A percentile compares a stretch with the other conserved stretches of the same genome.
Conservation (phyloP, 1,140 invertebrate species). For the Piezodorus guildinii region DNA sequence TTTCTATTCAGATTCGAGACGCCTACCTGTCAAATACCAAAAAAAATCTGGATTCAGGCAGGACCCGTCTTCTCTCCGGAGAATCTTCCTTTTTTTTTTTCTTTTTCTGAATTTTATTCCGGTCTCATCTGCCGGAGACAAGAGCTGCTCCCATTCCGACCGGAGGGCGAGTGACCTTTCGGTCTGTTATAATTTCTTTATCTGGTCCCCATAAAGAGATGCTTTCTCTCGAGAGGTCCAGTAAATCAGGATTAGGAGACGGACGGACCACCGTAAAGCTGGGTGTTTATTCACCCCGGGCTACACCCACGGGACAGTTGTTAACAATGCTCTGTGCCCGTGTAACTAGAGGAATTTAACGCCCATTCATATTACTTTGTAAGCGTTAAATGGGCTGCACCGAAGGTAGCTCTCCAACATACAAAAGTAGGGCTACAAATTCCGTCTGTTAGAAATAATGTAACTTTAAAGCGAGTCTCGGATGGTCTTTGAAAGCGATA, state of each 20-base stretch:
- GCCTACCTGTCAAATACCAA: not conserved
- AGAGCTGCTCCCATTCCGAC: conserved; percentile 3
- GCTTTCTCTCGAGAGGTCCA: not conserved
- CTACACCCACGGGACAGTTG: too few species aligned
- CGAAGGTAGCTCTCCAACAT: too few species aligned
- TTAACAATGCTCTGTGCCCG: too few species aligned
- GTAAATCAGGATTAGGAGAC: not conserved
- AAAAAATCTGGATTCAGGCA: conserved; percentile 2
- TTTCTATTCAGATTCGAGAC: not conserved
- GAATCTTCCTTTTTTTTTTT: not conserved
- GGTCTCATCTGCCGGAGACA: conserved; percentile 1
- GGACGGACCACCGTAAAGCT: not conserved
- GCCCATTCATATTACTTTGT: too few species aligned
- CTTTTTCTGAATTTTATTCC: not conserved
- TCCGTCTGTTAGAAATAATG: too few species aligned
- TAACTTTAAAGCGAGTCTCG: too few species aligned
- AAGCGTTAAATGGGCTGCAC: too few species aligned
- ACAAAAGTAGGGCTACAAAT: too few species aligned
- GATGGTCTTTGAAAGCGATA: too few species aligned
- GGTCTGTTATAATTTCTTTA: conserved; percentile 2
- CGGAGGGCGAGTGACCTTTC: not conserved
- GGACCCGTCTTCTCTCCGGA: not conserved
- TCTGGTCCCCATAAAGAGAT: not conserved
- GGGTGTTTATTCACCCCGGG: not conserved
- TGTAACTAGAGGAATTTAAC: too few species aligned